Evolutionary conservation across 1,140 invertebrate species (phyloP).

Genomic region (Nymphalis io): DNA sequence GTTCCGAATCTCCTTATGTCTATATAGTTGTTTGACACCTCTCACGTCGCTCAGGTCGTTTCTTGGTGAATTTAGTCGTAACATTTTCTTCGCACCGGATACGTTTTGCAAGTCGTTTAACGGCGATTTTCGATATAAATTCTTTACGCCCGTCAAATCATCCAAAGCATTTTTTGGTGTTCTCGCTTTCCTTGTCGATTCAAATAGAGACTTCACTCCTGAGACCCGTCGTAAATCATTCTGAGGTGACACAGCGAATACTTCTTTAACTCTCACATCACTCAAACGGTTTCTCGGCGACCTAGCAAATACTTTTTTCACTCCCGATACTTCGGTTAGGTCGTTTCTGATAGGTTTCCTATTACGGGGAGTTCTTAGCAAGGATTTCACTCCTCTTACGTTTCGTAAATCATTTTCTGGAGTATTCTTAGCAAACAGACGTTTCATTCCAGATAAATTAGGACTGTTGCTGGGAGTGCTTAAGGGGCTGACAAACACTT

Average conservation of each 20-base stretch:
- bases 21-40: slow-evolving; percentile 63
- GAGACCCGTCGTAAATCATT: slow-evolving; percentile 72
- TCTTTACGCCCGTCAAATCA: slow-evolving; percentile 65
- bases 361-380: slow-evolving; percentile 58
- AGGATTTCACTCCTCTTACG: slow-evolving; percentile 62
- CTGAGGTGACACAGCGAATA: slow-evolving; percentile 62
- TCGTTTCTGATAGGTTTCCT: slow-evolving; percentile 68
- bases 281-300: slow-evolving; percentile 69
- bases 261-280: slow-evolving; percentile 60
- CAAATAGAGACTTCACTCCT: slow-evolving; percentile 65
- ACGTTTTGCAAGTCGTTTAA: slow-evolving; percentile 61
- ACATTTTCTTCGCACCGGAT: slow-evolving; percentile 58
- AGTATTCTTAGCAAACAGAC: slow-evolving; percentile 52
- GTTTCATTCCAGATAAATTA: slow-evolving; percentile 52
- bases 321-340: slow-evolving; percentile 65
- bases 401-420: slow-evolving; percentile 73
- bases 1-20: slow-evolving; percentile 38
- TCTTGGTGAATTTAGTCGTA: slow-evolving; percentile 50
- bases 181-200: slow-evolving; percentile 38
- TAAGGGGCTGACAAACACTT: slow-evolving; percentile 62
- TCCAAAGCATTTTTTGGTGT: slow-evolving; percentile 63
- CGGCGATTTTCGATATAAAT: slow-evolving; percentile 56
- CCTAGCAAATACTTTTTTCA: slow-evolving; percentile 65
- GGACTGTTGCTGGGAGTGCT: slow-evolving; percentile 51
- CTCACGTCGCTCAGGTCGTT: slow-evolving; percentile 63